Percentiles rank a stretch among this genome's conserved stretches.
phyloP scores from a whole-genome alignment of 2,113 vertebrate genomes.

The Neodon shergylaensis region DNA sequence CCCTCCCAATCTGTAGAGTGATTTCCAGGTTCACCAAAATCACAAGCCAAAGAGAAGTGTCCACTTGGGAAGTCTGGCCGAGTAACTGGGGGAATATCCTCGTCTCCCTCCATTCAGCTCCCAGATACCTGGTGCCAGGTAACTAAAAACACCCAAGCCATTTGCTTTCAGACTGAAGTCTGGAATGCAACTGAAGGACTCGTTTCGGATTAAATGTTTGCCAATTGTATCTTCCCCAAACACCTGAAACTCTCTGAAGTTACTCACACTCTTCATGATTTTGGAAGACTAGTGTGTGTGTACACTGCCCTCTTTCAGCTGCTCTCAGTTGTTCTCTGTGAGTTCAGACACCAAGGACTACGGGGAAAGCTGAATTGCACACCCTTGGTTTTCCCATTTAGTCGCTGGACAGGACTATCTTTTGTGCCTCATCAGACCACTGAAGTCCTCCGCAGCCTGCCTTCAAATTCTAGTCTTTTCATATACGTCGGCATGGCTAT shows the following conservation, averaged over 20 bases:
- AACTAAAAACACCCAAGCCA: not conserved
- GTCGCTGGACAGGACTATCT: not conserved
- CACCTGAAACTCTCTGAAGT: conserved; percentile 13
- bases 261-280: conserved; percentile 25
- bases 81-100: not conserved
- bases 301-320: not conserved
- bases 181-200: not conserved
- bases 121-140: not conserved
- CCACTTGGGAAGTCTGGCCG: not conserved
- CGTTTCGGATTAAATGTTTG: not conserved
- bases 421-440: not conserved
- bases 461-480: conserved; percentile 17
- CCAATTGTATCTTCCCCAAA: not conserved
- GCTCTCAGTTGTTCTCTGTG: not conserved
- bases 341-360: not conserved
- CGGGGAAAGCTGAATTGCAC: not conserved
- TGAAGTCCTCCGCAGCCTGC: not conserved
- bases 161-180: conserved; percentile 38
- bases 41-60: conserved; percentile 17
- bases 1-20: not conserved
- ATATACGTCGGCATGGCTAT: not conserved
- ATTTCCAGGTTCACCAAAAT: not conserved
- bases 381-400: not conserved
- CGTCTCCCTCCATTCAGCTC: not conserved
- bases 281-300: not conserved